These are phyloP conservation scores for Bursaphelenchus mucronatus DNA, from an alignment of 1,140 invertebrate genomes.

Conservation along the genomic window DNA sequence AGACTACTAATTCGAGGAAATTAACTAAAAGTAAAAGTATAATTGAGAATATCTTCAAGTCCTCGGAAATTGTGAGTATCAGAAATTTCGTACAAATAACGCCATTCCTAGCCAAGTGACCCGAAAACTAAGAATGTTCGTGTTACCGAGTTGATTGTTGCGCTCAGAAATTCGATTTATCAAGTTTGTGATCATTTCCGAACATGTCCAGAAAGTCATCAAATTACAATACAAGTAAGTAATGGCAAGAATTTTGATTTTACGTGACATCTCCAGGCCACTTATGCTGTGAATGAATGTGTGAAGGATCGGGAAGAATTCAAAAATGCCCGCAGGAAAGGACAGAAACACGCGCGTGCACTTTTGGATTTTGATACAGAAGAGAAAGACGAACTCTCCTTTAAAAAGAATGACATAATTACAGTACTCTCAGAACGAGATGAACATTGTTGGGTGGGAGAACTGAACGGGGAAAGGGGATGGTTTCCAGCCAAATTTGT, in stretches of 20 bases:
- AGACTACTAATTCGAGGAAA: slow-evolving; percentile 67
- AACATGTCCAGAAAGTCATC: slow-evolving; percentile 38
- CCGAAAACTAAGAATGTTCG: slow-evolving; percentile 92
- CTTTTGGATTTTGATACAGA: slow-evolving; percentile 92
- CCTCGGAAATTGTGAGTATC: slow-evolving; percentile 19
- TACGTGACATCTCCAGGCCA: slow-evolving; percentile 69
- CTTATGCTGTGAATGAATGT: slow-evolving; percentile 92
- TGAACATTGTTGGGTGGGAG: slow-evolving; percentile 99
- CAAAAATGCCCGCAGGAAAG: slow-evolving; percentile 79
- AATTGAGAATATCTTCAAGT: slow-evolving; percentile 69
- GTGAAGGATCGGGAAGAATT: slow-evolving; percentile 86
- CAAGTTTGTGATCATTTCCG: slow-evolving; percentile 83
- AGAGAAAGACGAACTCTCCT: slow-evolving; percentile 96
- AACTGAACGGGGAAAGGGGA: slow-evolving; percentile 89
- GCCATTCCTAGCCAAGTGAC: slow-evolving; percentile 44
- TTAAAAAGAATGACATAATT: slow-evolving; percentile 64
- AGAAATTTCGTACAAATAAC: background rate
- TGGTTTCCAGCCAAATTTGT: slow-evolving; percentile 85
- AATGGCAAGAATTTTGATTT: background rate
- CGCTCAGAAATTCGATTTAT: slow-evolving; percentile 86
- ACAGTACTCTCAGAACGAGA: slow-evolving; percentile 89
- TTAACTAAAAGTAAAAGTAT: slow-evolving; percentile 82
- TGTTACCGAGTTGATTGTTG: slow-evolving; percentile 81
- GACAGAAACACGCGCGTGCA: slow-evolving; percentile 86
- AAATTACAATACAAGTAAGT: slow-evolving; percentile 47